phyloP scores from a whole-genome alignment of 2,888 invertebrate genomes.

The Glyphotaelius pellucidus region DNA sequence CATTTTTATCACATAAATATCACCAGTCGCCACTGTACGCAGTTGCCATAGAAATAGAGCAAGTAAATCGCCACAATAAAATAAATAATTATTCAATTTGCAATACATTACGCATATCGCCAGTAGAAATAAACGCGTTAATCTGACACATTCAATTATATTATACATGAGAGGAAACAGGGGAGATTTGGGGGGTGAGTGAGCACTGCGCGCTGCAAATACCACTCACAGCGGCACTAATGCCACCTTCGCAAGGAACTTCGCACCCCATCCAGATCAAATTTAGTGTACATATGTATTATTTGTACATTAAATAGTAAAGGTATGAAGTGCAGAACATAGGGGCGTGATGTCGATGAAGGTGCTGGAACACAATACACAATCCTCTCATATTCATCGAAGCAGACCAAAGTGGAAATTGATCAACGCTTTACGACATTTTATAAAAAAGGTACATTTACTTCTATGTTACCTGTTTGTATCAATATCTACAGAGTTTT shows the following conservation, averaged over 20 bases:
- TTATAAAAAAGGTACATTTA: too few species aligned
- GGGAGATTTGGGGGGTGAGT: not conserved
- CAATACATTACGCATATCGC: not conserved
- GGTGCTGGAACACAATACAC: not conserved
- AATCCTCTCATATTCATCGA: not conserved
- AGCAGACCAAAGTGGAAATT: not conserved
- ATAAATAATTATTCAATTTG: not conserved
- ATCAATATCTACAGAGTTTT: too few species aligned
- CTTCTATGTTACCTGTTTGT: too few species aligned
- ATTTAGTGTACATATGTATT: not conserved
- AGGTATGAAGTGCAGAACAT: not conserved
- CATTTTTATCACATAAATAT: not conserved
- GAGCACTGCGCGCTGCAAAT: not conserved
- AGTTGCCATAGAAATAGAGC: not conserved
- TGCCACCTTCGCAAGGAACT: not conserved
- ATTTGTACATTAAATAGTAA: not conserved
- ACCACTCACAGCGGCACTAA: not conserved
- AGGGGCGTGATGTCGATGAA: not conserved
- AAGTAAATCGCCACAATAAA: constrained; percentile 2
- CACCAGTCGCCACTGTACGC: not conserved
- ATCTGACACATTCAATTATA: constrained; percentile 30
- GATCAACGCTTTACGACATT: too few species aligned
- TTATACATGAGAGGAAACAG: constrained; percentile 7
- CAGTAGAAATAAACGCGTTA: not conserved
- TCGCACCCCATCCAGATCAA: not conserved